Evolutionary conservation across 2,888 invertebrate species (phyloP), one percentile per base, ranked within the genome.

Genomic region (Scaptomyza reducta): DNA sequence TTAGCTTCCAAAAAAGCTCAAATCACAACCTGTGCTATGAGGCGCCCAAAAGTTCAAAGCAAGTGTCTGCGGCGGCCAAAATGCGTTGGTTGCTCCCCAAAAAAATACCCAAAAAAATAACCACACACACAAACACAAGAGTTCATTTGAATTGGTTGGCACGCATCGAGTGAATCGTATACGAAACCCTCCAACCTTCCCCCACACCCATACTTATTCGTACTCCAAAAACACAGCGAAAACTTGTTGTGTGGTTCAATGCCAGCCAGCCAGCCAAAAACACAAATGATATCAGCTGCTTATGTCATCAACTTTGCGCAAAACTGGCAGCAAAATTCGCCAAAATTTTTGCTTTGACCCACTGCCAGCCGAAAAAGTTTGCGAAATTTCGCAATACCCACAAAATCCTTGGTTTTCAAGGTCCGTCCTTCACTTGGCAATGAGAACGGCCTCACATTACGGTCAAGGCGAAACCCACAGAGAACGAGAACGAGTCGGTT

Each of bases 1-100:
- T 89, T 89, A 89, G 89, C 90, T 89, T 89, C 90, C 90, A 90
- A 90, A 90, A 90, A 90, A 90, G 90, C 90, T 90, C 90, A 89
- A 88, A 86, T 80, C 77, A 79, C 90, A 89, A 90, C 89, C 90
- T 89, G 88, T 81, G 80, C 79, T 85, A 90, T 85, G 78, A 89
- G 90, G 90, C 90, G 89, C 89, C 65, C 90, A 90, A 85, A 77
- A 77, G 76, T 60, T 64, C 58, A 57, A 64, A 76, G 65, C 74
- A 74, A 75, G 74, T 75, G 60, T 18, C 56, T 72, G 42, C 50
- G 62, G 68, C 84, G 57, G 78, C 84, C 80, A 60, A 83, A 80
- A 76, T 69, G 55, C 59, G 70, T 63, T 63, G 44, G 33, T n/a
- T 69, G 51, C 57, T 3, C 53, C 54, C 49, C 57, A 62, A 61